Conservation (phyloP, 2,888 invertebrate genomes). For the Trachelus iudaicus region DNA sequence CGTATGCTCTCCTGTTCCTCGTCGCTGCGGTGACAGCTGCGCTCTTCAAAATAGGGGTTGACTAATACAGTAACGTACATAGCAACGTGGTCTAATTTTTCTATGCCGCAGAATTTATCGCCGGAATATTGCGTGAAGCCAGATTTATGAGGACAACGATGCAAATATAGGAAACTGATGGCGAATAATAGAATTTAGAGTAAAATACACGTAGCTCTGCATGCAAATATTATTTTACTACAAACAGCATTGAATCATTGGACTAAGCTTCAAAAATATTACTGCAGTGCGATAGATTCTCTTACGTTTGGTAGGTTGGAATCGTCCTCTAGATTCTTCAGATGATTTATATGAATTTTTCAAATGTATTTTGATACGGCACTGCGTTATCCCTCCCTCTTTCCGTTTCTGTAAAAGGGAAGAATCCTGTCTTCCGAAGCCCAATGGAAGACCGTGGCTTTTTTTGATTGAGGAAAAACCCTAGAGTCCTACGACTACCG, state of each 20-base stretch:
- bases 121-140: neutral
- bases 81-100: constrained; percentile 15
- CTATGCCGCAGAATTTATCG: neutral
- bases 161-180: neutral
- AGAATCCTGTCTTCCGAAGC: too few species aligned
- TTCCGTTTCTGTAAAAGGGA: neutral
- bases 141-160: neutral
- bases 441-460: too few species aligned
- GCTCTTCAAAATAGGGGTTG: constrained; percentile 41
- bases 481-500: too few species aligned
- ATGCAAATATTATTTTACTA: neutral
- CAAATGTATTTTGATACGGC: neutral
- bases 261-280: neutral
- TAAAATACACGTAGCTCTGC: neutral
- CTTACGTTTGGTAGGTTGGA: neutral
- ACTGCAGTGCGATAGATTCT: neutral
- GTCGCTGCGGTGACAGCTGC: constrained; percentile 34
- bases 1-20: constrained; percentile 17
- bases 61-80: constrained; percentile 22
- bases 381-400: neutral
- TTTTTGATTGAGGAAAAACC: too few species aligned
- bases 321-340: neutral
- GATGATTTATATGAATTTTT: neutral
- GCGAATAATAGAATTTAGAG: neutral
- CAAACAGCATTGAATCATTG: neutral